phyloP scores from a whole-genome alignment of 2,797 vertebrate species.

The Valencia hispanica region DNA sequence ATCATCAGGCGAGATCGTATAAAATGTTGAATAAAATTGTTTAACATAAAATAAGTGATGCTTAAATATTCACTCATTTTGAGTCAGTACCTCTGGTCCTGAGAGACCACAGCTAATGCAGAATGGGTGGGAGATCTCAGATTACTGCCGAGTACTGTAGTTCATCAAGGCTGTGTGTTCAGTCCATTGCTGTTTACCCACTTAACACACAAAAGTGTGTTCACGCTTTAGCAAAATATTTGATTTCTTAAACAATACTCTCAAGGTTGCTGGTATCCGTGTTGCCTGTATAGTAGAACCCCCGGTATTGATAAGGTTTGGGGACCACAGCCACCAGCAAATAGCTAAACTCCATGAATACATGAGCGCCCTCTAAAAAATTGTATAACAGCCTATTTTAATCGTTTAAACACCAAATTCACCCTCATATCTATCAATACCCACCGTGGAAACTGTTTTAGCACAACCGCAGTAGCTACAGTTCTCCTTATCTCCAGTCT shows the following conservation, averaged over 20 bases:
- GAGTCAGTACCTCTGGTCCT: not conserved
- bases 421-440: not conserved
- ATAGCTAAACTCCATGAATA: not conserved
- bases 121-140: not conserved
- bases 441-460: not conserved
- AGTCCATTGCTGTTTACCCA: not conserved
- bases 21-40: no score
- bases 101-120: not conserved
- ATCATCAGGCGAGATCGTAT: no score
- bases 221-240: not conserved
- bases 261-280: not conserved
- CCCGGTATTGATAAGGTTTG: no score
- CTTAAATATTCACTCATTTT: no score
- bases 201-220: not conserved
- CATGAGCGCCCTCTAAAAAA: not conserved
- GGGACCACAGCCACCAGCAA: not conserved
- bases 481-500: not conserved
- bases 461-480: not conserved
- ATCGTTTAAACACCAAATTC: not conserved
- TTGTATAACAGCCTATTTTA: not conserved
- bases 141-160: not conserved
- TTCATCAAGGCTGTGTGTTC: not conserved
- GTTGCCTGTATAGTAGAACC: no score
- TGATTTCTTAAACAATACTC: not conserved
- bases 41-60: no score